Percentiles rank a stretch among this genome's conserved stretches.
Evolutionary conservation across 2,888 invertebrate species (phyloP).

Genomic region (Tyria jacobaeae): DNA sequence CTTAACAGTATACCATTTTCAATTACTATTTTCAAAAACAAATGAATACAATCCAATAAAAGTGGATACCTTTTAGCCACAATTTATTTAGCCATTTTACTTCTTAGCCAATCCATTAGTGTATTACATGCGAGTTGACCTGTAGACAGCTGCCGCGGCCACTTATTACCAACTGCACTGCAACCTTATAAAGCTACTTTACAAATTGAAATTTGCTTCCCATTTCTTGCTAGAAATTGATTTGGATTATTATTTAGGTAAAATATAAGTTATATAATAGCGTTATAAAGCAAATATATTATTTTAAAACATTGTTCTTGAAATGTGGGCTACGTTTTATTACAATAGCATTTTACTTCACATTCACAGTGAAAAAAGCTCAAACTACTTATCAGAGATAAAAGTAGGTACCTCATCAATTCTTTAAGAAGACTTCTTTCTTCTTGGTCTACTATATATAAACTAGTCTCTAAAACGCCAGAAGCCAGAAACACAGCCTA

Average conservation of each 20-base stretch:
- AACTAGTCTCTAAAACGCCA: no score
- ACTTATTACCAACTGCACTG: conserved; percentile 19
- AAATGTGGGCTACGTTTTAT: no score
- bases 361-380: no score
- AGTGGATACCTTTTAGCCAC: neutral
- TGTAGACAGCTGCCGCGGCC: conserved; percentile 15
- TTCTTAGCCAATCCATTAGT: conserved; percentile 38
- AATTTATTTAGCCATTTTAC: conserved; percentile 13
- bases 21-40: neutral
- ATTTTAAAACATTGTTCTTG: no score
- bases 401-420: no score
- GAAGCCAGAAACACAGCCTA: no score
- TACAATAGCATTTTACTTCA: no score
- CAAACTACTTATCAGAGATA: no score
- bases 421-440: no score
- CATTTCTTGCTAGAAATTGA: neutral
- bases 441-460: no score
- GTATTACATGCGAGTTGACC: conserved; percentile 30
- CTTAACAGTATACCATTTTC: neutral
- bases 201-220: conserved; percentile 26
- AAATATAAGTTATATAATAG: neutral
- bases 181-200: conserved; percentile 22
- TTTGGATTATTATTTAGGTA: neutral
- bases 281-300: neutral
- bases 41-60: conserved; percentile 22